A percentile compares a stretch with the other conserved stretches of the same genome.
phyloP scores from a whole-genome alignment of 2,888 invertebrate genomes.

The Dexiosoma caninum region DNA sequence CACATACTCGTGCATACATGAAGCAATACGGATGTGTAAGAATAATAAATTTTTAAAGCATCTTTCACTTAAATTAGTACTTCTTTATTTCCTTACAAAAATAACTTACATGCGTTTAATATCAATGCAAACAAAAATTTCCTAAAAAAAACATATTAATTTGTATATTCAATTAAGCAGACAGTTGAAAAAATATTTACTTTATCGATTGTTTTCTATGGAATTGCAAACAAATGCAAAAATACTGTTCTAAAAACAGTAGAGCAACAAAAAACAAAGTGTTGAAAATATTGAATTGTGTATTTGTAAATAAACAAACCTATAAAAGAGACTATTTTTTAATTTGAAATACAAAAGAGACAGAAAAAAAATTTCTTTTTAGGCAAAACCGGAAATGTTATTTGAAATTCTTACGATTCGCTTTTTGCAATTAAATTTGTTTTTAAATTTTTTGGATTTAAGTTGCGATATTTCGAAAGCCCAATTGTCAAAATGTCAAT shows the following conservation, averaged over 20 bases:
- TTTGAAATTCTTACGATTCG: constrained; percentile 22
- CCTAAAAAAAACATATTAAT: constrained; percentile 10
- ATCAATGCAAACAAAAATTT: constrained; percentile 23
- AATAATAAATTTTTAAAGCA: not conserved
- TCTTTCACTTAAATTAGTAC: constrained; percentile 5
- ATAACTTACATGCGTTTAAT: constrained; percentile 37
- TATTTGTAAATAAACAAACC: not conserved
- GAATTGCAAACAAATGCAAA: constrained; percentile 57
- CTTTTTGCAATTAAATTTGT: constrained; percentile 46
- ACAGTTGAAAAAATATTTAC: constrained; percentile 57
- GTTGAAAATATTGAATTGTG: not conserved
- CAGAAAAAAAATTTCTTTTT: constrained; percentile 21
- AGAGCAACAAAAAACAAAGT: not conserved
- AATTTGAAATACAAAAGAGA: not conserved
- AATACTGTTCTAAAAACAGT: constrained; percentile 17
- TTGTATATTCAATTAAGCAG: constrained; percentile 38
- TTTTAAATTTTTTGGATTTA: constrained; percentile 7
- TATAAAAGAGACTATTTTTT: not conserved
- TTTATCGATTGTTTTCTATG: constrained; percentile 42
- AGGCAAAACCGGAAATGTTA: constrained; percentile 57
- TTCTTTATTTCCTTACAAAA: constrained; percentile 11
- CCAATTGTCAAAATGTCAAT: constrained; percentile 62
- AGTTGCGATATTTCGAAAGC: constrained; percentile 29
- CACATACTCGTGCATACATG: not conserved
- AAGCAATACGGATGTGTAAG: constrained; percentile 32